These are phyloP conservation scores for Nixonia krombeini DNA, from an alignment of 1,140 invertebrate genomes.

Conservation along the genomic window DNA sequence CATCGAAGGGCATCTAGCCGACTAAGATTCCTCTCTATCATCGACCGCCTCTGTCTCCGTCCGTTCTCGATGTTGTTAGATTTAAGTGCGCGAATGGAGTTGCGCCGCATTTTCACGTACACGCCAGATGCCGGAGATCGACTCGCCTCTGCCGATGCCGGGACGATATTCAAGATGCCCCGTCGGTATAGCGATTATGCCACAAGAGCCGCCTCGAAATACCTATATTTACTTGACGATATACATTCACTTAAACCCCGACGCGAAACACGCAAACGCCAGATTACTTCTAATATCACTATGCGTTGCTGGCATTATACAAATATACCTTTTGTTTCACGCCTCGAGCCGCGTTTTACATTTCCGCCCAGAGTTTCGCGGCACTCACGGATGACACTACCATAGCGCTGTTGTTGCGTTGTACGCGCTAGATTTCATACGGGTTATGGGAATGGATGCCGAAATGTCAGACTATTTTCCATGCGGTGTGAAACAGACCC, in stretches of 20 bases:
- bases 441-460: conserved; percentile 22
- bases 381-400: too few relatives aligned
- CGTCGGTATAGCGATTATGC: conserved; percentile 21
- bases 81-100: conserved; percentile 19
- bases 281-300: conserved; percentile 42
- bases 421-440: too few relatives aligned
- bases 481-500: too few relatives aligned
- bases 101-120: conserved; percentile 17
- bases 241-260: conserved; percentile 41
- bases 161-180: conserved; percentile 19
- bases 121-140: conserved; percentile 9
- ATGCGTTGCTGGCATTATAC: conserved; percentile 33
- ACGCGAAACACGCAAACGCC: conserved; percentile 36
- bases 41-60: conserved; percentile 1
- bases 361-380: conserved; percentile 23
- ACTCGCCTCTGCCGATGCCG: conserved; percentile 17
- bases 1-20: not conserved
- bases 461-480: too few relatives aligned
- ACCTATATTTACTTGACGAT: conserved; percentile 44
- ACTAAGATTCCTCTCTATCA: conserved; percentile 18
- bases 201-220: conserved; percentile 26
- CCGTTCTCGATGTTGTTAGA: conserved; percentile 10
- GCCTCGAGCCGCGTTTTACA: conserved; percentile 32
- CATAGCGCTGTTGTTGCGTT: too few relatives aligned
- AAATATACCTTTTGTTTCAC: conserved; percentile 37